Evolutionary conservation across 2,797 vertebrate genomes (phyloP), one percentile per base, ranked within the genome.

Genomic region (Argentina silus): DNA sequence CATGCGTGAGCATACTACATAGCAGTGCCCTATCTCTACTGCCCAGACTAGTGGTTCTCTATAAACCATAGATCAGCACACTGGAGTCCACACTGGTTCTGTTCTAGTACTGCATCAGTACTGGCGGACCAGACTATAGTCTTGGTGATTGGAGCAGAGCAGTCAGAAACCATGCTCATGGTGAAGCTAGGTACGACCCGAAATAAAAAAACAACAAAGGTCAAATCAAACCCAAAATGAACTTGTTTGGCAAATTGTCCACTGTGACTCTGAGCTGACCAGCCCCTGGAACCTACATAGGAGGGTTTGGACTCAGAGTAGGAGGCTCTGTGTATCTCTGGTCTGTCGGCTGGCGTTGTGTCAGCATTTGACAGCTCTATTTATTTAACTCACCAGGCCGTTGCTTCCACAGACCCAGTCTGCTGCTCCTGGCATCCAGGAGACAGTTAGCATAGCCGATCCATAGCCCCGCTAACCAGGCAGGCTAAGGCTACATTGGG

Each of bases 171-270:
- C n/a, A n/a, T n/a, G n/a, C n/a, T n/a, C n/a, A n/a, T n/a, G n/a
- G n/a, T n/a, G n/a, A n/a, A n/a, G n/a, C n/a, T n/a, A n/a, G n/a
- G n/a, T n/a, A n/a, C n/a, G n/a, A n/a, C n/a, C n/a, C n/a, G n/a
- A n/a, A n/a, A n/a, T n/a, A n/a, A n/a, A n/a, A n/a, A n/a, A n/a
- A n/a, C n/a, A n/a, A 47, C 2, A 36, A 36, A 36, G 27, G 27
- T 36, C 27, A 36, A 36, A 36, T 47, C 12, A 5, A 19, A 53
- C 66, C 3, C 2, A 14, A 19, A 77, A 10, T 23, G 67, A 80
- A 36, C 42, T 62, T 27, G 81, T 90, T 89, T 89, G 85, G 86
- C 85, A 79, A 83, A 73, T 36, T 36, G 27, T 36, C 27, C 27
- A 36, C 27, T 36, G 27, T 36, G 27, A 36, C 4, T 36, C 27